Evolutionary conservation across 2,888 invertebrate species (phyloP), one percentile per base, ranked within the genome.

Genomic region (Melitaea athalia): DNA sequence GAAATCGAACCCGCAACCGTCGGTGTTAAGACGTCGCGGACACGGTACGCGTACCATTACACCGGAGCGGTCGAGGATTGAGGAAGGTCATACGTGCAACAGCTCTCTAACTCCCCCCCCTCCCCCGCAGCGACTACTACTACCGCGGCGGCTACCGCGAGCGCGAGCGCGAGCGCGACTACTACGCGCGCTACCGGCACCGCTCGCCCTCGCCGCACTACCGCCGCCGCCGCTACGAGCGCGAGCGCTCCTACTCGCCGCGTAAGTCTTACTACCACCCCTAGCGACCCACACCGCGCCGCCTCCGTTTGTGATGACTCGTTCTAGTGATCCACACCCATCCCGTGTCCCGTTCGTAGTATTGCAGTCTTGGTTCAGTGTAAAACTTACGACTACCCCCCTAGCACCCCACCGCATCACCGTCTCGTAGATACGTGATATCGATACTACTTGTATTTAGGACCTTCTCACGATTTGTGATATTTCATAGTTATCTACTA

Each of bases 241-340:
- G 96, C 69, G 96, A 96, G 75, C 95, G 96, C 79, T 96, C 96
- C 74, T 96, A 96, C 88, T 95, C 96, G 79, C 96, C 96, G 86
- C 96, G 96, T 96, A 95, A 96, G 96, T 96, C 87, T 74, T 82
- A 82, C 79, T 82, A 81, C 81, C 80, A 81, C 69, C 80, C 79
- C 74, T 80, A 82, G 57, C 57, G 57, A n/a, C 12, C 45, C 45
- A 2, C 14, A 4, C n/a, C 47, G 38, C 38, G 8, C 38, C 38
- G 8, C 47, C n/a, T 6, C 24, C 24, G 24, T 24, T 24, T 24
- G 24, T 24, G 24, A 24, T 24, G 24, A 24, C 43, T 43, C 43
- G 43, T 7, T 43, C 43, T 11, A 24, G 24, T 24, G 24, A 24
- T 43, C 43, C 4, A 43, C 43, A 3, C 43, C 11, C 43, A 11